Percentiles rank a stretch among this genome's conserved stretches.
Evolutionary conservation across 2,113 vertebrate genomes (phyloP).

Genomic region (Apistogramma diplotaenia): DNA sequence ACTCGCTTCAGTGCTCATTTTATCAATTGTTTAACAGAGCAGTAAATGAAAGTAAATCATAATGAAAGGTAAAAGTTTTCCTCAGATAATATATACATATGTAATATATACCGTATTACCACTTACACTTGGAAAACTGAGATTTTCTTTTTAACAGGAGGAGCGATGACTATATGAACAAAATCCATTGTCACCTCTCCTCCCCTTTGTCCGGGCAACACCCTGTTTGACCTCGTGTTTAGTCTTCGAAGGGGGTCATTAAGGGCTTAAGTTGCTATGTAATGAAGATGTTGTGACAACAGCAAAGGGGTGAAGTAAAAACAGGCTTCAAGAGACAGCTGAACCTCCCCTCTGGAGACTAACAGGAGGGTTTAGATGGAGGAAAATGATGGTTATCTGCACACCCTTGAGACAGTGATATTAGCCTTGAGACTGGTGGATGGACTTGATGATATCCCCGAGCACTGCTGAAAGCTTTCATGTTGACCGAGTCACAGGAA

Average conservation of each 20-base stretch:
- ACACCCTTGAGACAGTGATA: constrained; percentile 68
- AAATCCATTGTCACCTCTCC: constrained; percentile 9
- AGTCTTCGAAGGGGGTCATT: constrained; percentile 66
- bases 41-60: not conserved
- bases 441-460: constrained; percentile 67
- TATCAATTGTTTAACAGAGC: not conserved
- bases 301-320: constrained; percentile 61
- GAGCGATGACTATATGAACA: not conserved
- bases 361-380: constrained; percentile 41
- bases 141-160: not conserved
- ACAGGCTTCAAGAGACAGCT: constrained; percentile 68
- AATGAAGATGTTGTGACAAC: constrained; percentile 77
- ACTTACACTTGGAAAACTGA: not conserved
- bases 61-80: not conserved
- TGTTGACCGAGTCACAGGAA: not conserved
- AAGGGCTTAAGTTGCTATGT: constrained; percentile 67
- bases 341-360: constrained; percentile 51
- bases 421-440: constrained; percentile 62
- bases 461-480: constrained; percentile 43
- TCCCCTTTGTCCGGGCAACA: constrained; percentile 41
- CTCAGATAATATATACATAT: not conserved
- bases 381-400: constrained; percentile 71
- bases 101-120: not conserved
- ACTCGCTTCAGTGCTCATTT: not conserved
- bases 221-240: constrained; percentile 68